Percentiles rank a stretch among this genome's conserved stretches.
phyloP scores from a whole-genome alignment of 2,888 invertebrate genomes.

The Anarsia innoxiella region DNA sequence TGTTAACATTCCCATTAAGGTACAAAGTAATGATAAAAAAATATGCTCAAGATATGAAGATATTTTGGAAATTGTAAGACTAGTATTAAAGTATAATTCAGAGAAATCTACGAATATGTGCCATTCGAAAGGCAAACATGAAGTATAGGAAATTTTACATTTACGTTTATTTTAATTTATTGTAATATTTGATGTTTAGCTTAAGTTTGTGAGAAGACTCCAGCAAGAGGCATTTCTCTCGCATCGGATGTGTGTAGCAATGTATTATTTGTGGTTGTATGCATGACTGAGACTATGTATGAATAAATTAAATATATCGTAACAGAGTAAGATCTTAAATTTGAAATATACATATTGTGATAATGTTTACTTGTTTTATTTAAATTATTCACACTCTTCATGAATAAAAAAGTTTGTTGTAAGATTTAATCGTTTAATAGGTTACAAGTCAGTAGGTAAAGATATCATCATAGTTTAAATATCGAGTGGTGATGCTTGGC shows the following conservation, averaged over 20 bases:
- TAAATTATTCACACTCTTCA: not conserved
- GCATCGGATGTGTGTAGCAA: not conserved
- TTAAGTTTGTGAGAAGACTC: not conserved
- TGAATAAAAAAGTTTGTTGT: too few species aligned
- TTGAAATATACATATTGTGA: constrained; percentile 12
- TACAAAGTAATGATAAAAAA: constrained; percentile 48
- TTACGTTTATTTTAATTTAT: constrained; percentile 21
- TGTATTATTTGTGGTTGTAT: too few species aligned
- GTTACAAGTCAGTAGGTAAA: too few species aligned
- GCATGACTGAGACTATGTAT: constrained; percentile 7
- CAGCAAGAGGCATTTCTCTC: too few species aligned
- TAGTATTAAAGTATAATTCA: constrained; percentile 2
- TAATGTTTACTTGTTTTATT: constrained; percentile 1
- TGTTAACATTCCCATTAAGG: constrained; percentile 28
- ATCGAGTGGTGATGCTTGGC: too few species aligned
- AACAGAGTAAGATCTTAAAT: constrained; percentile 11
- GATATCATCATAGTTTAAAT: too few species aligned
- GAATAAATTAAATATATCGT: constrained; percentile 3
- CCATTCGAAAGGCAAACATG: constrained; percentile 56
- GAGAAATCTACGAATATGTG: constrained; percentile 43
- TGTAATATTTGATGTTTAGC: constrained; percentile 20
- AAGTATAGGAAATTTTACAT: constrained; percentile 25
- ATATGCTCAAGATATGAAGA: not conserved
- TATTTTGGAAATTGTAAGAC: not conserved
- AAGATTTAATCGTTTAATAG: too few species aligned